A percentile compares a stretch with the other conserved stretches of the same genome.
Conservation (phyloP, 1,140 invertebrate genomes). For the Eumaeus atala region DNA sequence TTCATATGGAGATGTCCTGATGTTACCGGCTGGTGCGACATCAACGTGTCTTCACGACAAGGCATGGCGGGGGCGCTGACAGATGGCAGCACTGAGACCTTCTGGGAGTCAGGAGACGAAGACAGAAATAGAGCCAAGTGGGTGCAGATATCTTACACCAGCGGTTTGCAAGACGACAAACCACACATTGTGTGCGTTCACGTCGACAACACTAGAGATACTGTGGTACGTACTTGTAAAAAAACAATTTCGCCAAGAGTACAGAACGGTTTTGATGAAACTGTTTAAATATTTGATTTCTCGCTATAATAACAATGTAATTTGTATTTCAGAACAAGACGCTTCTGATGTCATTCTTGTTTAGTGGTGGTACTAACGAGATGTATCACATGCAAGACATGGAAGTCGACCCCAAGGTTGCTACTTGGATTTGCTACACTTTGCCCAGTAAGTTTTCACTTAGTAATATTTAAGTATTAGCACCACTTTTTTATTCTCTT, state of each 20-base stretch:
- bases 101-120: conserved; percentile 99
- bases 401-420: conserved; percentile 86
- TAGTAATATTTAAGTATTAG: background rate
- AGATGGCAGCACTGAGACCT: conserved; percentile 97
- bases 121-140: conserved; percentile 93
- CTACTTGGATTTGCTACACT: conserved; percentile 91
- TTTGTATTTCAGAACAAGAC: conserved; percentile 88
- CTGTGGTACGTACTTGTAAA: conserved; percentile 78
- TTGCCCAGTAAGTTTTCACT: conserved; percentile 78
- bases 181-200: conserved; percentile 87
- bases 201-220: conserved; percentile 94
- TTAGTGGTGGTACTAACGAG: conserved; percentile 86
- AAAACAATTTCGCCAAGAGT: no score
- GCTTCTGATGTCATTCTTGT: conserved; percentile 85
- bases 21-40: conserved; percentile 83
- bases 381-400: conserved; percentile 84
- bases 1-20: conserved; percentile 56
- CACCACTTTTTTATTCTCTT: background rate
- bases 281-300: no score
- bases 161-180: conserved; percentile 72
- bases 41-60: conserved; percentile 93
- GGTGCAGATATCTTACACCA: conserved; percentile 67
- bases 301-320: background rate
- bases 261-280: no score
- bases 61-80: conserved; percentile 94